phyloP scores from a whole-genome alignment of 2,797 vertebrate species.

The Tympanoctomys barrerae region DNA sequence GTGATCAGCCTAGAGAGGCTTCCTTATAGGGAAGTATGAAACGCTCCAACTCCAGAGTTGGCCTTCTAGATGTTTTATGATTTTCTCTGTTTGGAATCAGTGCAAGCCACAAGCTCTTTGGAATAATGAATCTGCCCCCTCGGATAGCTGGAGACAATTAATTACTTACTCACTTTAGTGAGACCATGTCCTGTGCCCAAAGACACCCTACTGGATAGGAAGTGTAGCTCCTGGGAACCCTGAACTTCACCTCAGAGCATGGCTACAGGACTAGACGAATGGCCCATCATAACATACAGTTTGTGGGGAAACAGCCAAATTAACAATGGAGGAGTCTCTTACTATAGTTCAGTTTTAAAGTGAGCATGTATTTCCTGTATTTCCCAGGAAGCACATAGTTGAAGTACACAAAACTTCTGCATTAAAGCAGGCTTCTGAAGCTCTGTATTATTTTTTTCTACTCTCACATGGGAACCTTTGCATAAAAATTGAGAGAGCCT shows the following conservation, averaged over 20 bases:
- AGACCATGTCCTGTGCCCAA: slow-evolving; percentile 2
- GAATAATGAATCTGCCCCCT: background rate
- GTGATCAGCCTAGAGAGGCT: background rate
- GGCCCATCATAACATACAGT: background rate
- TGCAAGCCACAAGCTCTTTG: background rate
- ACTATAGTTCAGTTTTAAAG: background rate
- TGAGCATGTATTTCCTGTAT: background rate
- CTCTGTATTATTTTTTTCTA: background rate
- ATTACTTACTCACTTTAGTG: background rate
- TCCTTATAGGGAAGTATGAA: background rate
- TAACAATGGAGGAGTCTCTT: background rate
- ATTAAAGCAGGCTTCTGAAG: background rate
- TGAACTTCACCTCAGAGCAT: background rate
- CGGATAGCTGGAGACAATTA: background rate
- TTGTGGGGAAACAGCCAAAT: background rate
- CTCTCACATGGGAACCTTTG: background rate
- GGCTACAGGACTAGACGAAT: background rate
- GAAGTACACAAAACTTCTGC: background rate
- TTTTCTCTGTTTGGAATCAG: background rate
- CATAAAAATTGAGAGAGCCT: background rate
- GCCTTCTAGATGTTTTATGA: background rate
- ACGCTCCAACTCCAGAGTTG: background rate
- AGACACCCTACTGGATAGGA: background rate
- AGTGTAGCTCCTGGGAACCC: background rate
- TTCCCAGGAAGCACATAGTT: background rate